phyloP scores from a whole-genome alignment of 1,140 invertebrate species.

The Lasaia peninsularis region DNA sequence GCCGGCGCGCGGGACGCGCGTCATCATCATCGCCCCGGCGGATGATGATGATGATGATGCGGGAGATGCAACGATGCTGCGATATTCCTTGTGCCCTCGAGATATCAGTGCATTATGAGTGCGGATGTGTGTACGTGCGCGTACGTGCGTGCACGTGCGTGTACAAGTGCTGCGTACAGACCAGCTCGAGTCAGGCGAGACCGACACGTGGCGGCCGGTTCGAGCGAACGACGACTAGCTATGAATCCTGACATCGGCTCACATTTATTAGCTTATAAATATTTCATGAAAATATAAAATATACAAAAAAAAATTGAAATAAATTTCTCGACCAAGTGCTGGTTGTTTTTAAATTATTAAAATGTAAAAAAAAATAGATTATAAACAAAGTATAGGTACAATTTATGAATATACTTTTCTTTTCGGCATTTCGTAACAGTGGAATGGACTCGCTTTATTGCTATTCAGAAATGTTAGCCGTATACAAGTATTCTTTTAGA shows the following conservation, averaged over 20 bases:
- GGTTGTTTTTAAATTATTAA: constrained; percentile 78
- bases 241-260: constrained; percentile 77
- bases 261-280: constrained; percentile 77
- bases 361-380: constrained; percentile 77
- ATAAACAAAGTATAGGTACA: constrained; percentile 77
- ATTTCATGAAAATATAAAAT: constrained; percentile 77
- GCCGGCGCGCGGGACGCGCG: background rate
- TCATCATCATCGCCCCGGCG: background rate
- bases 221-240: constrained; percentile 75
- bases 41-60: constrained; percentile 25
- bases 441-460: constrained; percentile 61
- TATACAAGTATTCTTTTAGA: constrained; percentile 34
- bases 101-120: constrained; percentile 74
- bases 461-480: constrained; percentile 39
- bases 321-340: constrained; percentile 76
- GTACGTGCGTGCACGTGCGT: constrained; percentile 40
- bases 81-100: constrained; percentile 73
- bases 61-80: constrained; percentile 64
- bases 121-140: constrained; percentile 66
- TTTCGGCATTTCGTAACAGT: constrained; percentile 72
- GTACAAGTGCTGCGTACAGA: constrained; percentile 62
- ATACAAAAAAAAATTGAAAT: constrained; percentile 76
- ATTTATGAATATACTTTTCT: constrained; percentile 77
- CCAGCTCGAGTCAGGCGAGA: constrained; percentile 62
- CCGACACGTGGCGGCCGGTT: constrained; percentile 63